A percentile compares a stretch with the other conserved stretches of the same genome.
Evolutionary conservation across 2,113 vertebrate genomes (phyloP).

Genomic region (Heterotilapia buettikoferi): DNA sequence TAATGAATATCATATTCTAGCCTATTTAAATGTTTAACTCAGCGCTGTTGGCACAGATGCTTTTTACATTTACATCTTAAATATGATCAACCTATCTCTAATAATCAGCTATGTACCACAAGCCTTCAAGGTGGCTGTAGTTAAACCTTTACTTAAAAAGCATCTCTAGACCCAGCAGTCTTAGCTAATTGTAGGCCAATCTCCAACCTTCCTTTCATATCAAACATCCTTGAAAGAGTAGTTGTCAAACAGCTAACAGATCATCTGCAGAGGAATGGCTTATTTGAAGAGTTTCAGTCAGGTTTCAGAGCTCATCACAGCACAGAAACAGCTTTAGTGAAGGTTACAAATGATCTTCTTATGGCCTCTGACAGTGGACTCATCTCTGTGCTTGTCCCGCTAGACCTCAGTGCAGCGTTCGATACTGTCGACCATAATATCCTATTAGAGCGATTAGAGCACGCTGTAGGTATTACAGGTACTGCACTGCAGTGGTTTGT

Average conservation of each 20-base stretch:
- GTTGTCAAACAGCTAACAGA: not conserved
- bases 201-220: no score
- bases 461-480: not conserved
- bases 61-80: not conserved
- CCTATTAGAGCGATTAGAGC: no score
- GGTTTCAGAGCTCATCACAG: no score
- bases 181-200: not conserved
- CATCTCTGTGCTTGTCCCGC: no score
- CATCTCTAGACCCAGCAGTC: not conserved
- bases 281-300: no score
- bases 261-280: no score
- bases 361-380: no score
- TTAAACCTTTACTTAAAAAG: not conserved
- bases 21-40: not conserved
- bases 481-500: rapidly evolving
- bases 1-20: not conserved
- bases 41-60: not conserved
- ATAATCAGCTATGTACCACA: rapidly evolving
- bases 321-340: no score
- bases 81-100: not conserved
- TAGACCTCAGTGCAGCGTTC: rapidly evolving
- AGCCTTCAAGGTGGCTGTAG: not conserved
- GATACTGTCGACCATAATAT: no score
- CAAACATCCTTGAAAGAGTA: not conserved
- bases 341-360: no score